Evolutionary conservation across 2,797 vertebrate species (phyloP).

Genomic region (Ctenosaura bakeri): DNA sequence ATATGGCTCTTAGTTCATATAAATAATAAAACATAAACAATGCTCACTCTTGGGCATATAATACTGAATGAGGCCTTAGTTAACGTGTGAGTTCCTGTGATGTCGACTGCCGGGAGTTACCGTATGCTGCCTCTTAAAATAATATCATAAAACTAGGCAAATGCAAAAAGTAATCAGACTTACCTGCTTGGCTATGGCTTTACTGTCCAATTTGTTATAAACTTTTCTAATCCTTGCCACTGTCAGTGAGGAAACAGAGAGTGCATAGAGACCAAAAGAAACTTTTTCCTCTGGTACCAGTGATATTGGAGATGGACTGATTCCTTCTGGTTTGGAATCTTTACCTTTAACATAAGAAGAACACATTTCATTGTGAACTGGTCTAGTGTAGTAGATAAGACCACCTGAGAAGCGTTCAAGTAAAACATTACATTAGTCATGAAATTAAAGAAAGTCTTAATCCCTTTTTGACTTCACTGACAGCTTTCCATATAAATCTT

Average conservation of each 20-base stretch:
- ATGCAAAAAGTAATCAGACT: neutral
- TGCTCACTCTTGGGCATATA: neutral
- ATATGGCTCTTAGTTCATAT: neutral
- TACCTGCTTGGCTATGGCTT: constrained; percentile 98
- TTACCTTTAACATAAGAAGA: constrained; percentile 85
- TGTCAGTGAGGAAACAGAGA: constrained; percentile 93
- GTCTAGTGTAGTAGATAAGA: neutral
- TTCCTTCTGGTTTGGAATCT: constrained; percentile 91
- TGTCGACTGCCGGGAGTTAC: neutral
- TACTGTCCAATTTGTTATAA: constrained; percentile 98
- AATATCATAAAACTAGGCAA: neutral
- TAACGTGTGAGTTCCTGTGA: neutral
- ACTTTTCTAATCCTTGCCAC: constrained; percentile 96
- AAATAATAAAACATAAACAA: neutral
- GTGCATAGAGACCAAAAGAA: constrained; percentile 94
- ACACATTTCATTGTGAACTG: constrained; percentile 27
- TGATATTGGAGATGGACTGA: constrained; percentile 84
- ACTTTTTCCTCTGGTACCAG: constrained; percentile 96
- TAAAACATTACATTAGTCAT: neutral
- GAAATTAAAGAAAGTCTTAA: too few species aligned
- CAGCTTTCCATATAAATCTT: neutral
- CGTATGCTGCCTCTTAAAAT: neutral
- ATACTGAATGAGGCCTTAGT: too few species aligned
- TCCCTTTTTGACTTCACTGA: too few species aligned
- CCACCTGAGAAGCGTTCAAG: too few species aligned